phyloP scores from a whole-genome alignment of 2,113 vertebrate genomes.

The Falcunculus frontatus region DNA sequence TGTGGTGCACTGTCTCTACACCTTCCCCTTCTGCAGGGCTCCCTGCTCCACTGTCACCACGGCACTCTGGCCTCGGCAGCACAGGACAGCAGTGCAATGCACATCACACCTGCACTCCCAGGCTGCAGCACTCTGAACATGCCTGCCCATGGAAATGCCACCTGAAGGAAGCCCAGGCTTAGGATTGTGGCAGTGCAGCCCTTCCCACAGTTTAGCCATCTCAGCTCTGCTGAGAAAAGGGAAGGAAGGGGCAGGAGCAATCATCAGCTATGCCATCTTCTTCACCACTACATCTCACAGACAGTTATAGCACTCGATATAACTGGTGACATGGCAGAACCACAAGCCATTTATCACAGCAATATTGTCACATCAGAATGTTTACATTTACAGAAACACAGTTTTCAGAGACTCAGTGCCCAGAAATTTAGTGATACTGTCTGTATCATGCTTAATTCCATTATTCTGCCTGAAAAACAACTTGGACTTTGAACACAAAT shows the following conservation, averaged over 20 bases:
- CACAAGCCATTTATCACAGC: background rate
- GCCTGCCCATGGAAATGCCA: background rate
- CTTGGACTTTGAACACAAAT: background rate
- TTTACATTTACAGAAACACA: background rate
- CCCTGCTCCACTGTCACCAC: background rate
- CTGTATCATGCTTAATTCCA: background rate
- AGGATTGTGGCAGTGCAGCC: background rate
- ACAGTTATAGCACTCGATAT: background rate
- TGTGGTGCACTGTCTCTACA: background rate
- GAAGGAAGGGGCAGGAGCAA: slow-evolving; percentile 35
- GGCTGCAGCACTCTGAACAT: background rate
- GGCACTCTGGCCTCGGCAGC: background rate
- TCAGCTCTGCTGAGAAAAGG: background rate
- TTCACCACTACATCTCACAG: background rate
- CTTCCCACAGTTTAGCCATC: background rate
- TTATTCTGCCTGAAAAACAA: background rate
- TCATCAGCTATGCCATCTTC: background rate
- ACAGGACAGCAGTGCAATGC: accelerated
- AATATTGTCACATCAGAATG: background rate
- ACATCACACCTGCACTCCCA: accelerated
- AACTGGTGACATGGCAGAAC: slow-evolving; percentile 16
- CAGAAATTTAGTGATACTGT: background rate
- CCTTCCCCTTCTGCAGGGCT: background rate
- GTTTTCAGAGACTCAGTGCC: background rate
- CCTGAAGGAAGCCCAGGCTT: background rate